Evolutionary conservation across 1,140 invertebrate genomes (phyloP).

Genomic region (Zaprionus capensis): DNA sequence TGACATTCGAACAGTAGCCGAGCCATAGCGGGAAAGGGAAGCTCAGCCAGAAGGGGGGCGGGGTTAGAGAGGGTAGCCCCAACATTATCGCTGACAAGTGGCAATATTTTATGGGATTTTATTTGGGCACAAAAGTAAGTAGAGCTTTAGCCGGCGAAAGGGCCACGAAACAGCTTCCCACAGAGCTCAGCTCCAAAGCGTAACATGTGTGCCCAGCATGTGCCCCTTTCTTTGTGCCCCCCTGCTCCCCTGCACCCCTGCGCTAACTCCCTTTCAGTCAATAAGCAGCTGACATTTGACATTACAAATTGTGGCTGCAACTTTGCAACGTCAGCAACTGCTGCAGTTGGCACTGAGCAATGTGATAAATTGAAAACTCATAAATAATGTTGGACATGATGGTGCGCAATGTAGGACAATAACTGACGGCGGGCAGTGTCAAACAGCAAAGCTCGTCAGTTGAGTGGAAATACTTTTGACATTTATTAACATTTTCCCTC

Average conservation of each 20-base stretch:
- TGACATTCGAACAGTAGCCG: constrained; percentile 48
- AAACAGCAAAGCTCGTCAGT: constrained; percentile 64
- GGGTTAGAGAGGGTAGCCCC: not conserved
- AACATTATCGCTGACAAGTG: constrained; percentile 62
- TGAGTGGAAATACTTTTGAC: constrained; percentile 73
- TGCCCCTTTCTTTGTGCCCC: not conserved
- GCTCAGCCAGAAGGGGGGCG: not conserved
- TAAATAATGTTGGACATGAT: constrained; percentile 74
- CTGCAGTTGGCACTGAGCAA: not conserved
- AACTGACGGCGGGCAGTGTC: constrained; percentile 47
- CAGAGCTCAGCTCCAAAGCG: constrained; percentile 56
- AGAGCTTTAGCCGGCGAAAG: constrained; percentile 36
- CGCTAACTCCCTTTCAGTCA: constrained; percentile 9
- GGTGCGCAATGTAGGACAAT: constrained; percentile 13
- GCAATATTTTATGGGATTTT: constrained; percentile 61
- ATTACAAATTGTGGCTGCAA: constrained; percentile 48
- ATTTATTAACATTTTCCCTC: constrained; percentile 75
- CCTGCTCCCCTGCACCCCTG: not conserved
- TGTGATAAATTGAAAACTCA: constrained; percentile 79
- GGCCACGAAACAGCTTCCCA: constrained; percentile 41
- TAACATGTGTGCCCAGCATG: constrained; percentile 73
- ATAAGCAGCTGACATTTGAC: constrained; percentile 69
- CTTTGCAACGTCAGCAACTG: not conserved
- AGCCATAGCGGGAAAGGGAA: not conserved
- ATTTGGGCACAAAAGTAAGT: constrained; percentile 40